Conservation (phyloP, 2,888 invertebrate species). For the Mechanitis messenoides region DNA sequence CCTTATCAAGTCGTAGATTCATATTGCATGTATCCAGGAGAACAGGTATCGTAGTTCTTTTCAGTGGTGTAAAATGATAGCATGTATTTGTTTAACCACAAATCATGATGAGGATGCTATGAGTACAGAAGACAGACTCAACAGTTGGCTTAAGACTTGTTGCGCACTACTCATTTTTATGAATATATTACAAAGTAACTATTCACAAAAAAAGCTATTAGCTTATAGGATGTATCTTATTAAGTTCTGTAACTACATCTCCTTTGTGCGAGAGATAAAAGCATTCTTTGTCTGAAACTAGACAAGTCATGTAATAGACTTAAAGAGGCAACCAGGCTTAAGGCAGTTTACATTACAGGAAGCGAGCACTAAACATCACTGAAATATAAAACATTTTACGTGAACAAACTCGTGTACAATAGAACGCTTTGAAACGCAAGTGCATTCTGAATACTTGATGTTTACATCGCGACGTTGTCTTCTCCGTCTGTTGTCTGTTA, state of each 20-base stretch:
- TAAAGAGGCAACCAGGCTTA: constrained; percentile 23
- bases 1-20: neutral
- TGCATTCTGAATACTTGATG: constrained; percentile 29
- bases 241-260: neutral
- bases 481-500: constrained; percentile 8
- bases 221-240: neutral
- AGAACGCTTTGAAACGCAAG: constrained; percentile 26
- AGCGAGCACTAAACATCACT: constrained; percentile 24
- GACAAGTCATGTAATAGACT: constrained; percentile 4
- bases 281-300: neutral
- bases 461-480: constrained; percentile 17
- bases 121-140: constrained; percentile 49
- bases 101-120: constrained; percentile 34
- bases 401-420: constrained; percentile 27
- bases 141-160: constrained; percentile 71
- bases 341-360: constrained; percentile 25
- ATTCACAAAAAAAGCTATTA: constrained; percentile 29
- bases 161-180: constrained; percentile 55
- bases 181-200: constrained; percentile 54
- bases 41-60: too few species aligned
- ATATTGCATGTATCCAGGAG: too few species aligned
- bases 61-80: constrained; percentile 4
- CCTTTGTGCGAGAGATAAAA: neutral
- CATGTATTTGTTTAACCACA: constrained; percentile 25
- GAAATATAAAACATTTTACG: constrained; percentile 25